Conservation (phyloP, 92 coral and sea anemone species). For the Parazoanthus atlanticus region DNA sequence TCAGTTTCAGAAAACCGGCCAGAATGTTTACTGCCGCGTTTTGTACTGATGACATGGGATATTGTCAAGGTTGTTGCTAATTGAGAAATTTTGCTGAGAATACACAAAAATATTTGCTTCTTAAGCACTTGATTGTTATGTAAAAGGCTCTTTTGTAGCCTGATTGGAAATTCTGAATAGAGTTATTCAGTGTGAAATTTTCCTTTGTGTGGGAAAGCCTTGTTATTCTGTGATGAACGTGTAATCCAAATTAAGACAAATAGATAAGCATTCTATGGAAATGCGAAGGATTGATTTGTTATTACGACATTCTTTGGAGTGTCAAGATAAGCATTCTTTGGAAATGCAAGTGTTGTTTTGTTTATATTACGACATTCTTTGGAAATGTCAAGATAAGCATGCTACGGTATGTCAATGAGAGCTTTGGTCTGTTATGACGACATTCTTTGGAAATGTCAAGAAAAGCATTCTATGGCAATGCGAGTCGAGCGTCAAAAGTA, state of each 20-base stretch:
- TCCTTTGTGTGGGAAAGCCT: neutral
- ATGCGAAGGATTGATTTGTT: neutral
- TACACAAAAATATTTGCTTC: neutral
- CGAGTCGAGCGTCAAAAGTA: no score
- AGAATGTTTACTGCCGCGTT: constrained; percentile 12
- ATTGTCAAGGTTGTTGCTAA: constrained; percentile 34
- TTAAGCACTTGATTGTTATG: neutral
- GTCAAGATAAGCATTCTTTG: neutral
- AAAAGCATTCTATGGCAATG: no score
- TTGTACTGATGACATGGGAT: constrained; percentile 32
- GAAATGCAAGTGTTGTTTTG: no score
- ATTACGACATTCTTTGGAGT: neutral
- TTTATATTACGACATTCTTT: no score
- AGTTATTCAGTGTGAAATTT: neutral
- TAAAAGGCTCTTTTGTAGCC: neutral
- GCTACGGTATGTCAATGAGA: no score
- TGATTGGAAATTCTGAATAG: neutral
- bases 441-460: no score
- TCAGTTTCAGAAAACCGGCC: constrained; percentile 16
- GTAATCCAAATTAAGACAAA: neutral
- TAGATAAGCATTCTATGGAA: neutral
- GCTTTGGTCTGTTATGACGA: no score
- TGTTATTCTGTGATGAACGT: neutral
- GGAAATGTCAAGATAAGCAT: no score
- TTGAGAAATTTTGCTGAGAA: constrained; percentile 23